A percentile compares a stretch with the other conserved stretches of the same genome.
Evolutionary conservation across 1,140 invertebrate species (phyloP).

Genomic region (Heterodera schachtii): DNA sequence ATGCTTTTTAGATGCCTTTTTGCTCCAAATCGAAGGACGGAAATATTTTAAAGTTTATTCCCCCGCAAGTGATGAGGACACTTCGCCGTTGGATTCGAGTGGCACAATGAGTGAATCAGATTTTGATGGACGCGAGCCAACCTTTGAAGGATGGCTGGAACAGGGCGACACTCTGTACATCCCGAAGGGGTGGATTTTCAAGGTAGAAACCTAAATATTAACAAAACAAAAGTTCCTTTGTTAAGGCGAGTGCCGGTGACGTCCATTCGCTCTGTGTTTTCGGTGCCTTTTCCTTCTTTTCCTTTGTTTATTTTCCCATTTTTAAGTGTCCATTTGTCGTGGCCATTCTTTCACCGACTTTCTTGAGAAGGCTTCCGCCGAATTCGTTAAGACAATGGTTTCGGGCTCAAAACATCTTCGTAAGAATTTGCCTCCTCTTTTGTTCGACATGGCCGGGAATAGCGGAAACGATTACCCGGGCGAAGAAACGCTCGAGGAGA

Average conservation of each 20-base stretch:
- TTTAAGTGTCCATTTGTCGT: constrained; percentile 44
- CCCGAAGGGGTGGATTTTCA: constrained; percentile 49
- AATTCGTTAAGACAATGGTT: constrained; percentile 33
- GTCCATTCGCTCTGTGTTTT: constrained; percentile 44
- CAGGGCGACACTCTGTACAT: constrained; percentile 58
- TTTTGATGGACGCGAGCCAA: constrained; percentile 74
- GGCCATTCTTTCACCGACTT: constrained; percentile 37
- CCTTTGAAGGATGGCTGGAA: constrained; percentile 79
- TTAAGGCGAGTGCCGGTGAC: constrained; percentile 33
- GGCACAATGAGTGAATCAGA: constrained; percentile 79
- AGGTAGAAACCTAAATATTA: constrained; percentile 30
- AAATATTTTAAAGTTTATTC: constrained; percentile 89
- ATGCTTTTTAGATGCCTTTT: constrained; percentile 80
- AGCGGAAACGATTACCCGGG: constrained; percentile 30
- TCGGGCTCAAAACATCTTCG: constrained; percentile 24
- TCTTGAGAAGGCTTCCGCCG: constrained; percentile 20
- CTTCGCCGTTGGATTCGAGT: constrained; percentile 50
- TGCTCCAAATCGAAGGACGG: constrained; percentile 90
- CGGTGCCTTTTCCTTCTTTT: background rate
- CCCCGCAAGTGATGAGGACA: constrained; percentile 48
- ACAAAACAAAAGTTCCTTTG: background rate
- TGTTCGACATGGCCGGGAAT: constrained; percentile 41
- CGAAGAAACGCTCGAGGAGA: constrained; percentile 33
- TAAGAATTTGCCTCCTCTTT: constrained; percentile 23
- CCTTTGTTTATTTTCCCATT: background rate